Percentiles rank a stretch among this genome's conserved stretches.
phyloP scores from a whole-genome alignment of 2,797 vertebrate species.

The Oophaga sylvatica region DNA sequence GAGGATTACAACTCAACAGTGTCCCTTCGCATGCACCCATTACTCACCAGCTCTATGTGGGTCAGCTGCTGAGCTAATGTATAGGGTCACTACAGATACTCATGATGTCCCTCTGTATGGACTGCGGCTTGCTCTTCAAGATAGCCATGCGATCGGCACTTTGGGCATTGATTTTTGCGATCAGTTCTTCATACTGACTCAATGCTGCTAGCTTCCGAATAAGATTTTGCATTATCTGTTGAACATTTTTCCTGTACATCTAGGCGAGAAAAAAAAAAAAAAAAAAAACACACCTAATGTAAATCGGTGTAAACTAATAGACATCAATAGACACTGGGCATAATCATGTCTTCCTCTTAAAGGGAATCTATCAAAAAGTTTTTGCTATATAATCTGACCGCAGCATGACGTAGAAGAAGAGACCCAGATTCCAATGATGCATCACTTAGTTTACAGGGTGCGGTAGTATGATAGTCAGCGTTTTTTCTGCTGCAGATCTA shows the following conservation, averaged over 20 bases:
- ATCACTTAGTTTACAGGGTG: too few species aligned
- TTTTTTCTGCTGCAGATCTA: too few species aligned
- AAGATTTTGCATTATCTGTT: conserved; percentile 87
- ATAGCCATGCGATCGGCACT: conserved; percentile 81
- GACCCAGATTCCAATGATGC: too few species aligned
- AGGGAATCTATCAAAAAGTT: too few species aligned
- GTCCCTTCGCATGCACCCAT: not conserved
- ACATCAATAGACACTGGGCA: not conserved
- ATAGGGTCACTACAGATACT: conserved; percentile 89
- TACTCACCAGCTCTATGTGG: conserved; percentile 89
- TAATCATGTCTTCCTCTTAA: too few species aligned
- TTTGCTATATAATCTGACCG: too few species aligned
- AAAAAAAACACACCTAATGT: not conserved
- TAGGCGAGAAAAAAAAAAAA: conserved; percentile 64
- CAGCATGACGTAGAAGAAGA: too few species aligned
- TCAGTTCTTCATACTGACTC: conserved; percentile 91
- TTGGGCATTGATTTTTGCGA: conserved; percentile 84
- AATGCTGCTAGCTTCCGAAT: conserved; percentile 85
- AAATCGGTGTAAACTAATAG: not conserved
- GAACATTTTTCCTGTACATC: conserved; percentile 85
- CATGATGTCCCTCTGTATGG: conserved; percentile 86
- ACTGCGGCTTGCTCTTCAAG: conserved; percentile 87
- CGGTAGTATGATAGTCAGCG: too few species aligned
- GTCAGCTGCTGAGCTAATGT: conserved; percentile 93
- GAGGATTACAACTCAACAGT: not conserved